phyloP scores from a whole-genome alignment of 2,888 invertebrate genomes.

The Papilio protenor region DNA sequence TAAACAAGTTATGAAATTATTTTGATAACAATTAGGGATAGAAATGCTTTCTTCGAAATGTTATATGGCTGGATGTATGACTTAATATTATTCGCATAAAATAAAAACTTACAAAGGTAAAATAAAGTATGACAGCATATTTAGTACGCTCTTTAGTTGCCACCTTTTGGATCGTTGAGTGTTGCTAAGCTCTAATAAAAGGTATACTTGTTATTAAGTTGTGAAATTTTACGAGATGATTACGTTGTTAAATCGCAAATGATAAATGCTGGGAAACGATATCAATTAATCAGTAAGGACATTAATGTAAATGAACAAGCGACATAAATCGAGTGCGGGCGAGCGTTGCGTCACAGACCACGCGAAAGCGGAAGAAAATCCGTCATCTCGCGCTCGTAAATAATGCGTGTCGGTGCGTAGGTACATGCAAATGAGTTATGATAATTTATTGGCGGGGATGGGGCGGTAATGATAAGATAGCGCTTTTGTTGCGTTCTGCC shows the following conservation, averaged over 20 bases:
- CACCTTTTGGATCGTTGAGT: background rate
- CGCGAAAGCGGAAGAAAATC: conserved; percentile 79
- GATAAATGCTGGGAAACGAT: conserved; percentile 22
- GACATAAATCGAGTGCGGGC: conserved; percentile 39
- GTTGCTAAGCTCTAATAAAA: background rate
- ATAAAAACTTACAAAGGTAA: too few relatives aligned
- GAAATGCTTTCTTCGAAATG: background rate
- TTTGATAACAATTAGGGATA: conserved; percentile 5
- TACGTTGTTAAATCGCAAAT: conserved; percentile 6
- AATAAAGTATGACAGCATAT: too few relatives aligned
- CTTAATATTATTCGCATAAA: too few relatives aligned
- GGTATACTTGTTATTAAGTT: background rate
- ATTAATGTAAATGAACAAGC: conserved; percentile 32
- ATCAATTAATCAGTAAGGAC: conserved; percentile 22
- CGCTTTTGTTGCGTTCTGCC: conserved; percentile 67
- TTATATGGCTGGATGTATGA: background rate
- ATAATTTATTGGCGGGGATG: conserved; percentile 77
- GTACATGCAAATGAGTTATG: conserved; percentile 81
- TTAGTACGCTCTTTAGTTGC: background rate
- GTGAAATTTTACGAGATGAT: background rate
- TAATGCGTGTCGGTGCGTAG: conserved; percentile 71
- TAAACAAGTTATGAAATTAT: conserved; percentile 19
- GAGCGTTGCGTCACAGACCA: conserved; percentile 27
- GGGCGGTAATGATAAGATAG: conserved; percentile 80
- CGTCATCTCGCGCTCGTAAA: conserved; percentile 80